A percentile compares a stretch with the other conserved stretches of the same genome.
Evolutionary conservation across 2,888 invertebrate genomes (phyloP).

Genomic region (Microdon myrmicae): DNA sequence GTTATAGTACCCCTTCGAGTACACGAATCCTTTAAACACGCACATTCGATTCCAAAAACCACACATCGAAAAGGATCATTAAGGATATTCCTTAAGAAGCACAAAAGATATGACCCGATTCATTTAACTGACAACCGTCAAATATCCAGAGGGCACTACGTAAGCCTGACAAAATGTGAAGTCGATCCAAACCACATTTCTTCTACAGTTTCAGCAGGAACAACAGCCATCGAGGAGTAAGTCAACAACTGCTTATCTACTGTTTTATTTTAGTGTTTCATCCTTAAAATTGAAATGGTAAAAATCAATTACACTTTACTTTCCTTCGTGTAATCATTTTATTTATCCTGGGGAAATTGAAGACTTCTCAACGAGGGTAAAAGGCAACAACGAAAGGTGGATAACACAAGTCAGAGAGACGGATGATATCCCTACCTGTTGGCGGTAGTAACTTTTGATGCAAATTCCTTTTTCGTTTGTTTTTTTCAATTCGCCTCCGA

Average conservation of each 20-base stretch:
- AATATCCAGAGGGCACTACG: constrained; percentile 30
- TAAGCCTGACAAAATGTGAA: constrained; percentile 21
- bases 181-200: constrained; percentile 11
- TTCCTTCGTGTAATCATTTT: constrained; percentile 49
- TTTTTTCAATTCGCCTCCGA: constrained; percentile 12
- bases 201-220: constrained; percentile 1
- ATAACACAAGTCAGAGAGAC: constrained; percentile 25
- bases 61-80: too few relatives aligned
- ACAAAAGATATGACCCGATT: constrained; percentile 36
- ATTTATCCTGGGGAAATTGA: constrained; percentile 52
- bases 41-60: too few relatives aligned
- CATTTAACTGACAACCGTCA: constrained; percentile 47
- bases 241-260: constrained; percentile 10
- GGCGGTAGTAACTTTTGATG: constrained; percentile 28
- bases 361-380: constrained; percentile 8
- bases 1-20: too few relatives aligned
- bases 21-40: too few relatives aligned
- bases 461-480: constrained; percentile 39
- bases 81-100: constrained; percentile 34
- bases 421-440: constrained; percentile 1
- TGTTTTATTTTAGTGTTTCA: constrained; percentile 8
- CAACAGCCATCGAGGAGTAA: background rate
- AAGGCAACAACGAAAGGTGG: constrained; percentile 1
- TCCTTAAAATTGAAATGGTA: constrained; percentile 46
- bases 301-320: constrained; percentile 52